Evolutionary conservation across 1,140 invertebrate species (phyloP), one percentile per base, ranked within the genome.

Genomic region (Subanguina moxae): DNA sequence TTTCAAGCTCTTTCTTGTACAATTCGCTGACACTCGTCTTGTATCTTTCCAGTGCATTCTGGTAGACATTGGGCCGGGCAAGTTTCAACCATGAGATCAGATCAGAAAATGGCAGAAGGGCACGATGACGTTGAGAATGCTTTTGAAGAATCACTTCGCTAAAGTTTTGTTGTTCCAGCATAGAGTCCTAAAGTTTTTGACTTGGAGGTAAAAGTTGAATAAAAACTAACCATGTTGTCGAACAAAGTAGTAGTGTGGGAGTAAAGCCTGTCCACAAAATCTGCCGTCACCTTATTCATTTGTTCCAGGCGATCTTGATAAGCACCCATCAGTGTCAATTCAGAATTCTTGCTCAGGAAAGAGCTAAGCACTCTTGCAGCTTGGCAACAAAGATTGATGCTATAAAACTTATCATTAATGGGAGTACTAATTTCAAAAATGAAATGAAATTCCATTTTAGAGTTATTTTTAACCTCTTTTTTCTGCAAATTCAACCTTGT

Each of bases 301-400:
- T 57, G 23, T 21, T 78, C 57, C 25, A 76, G n/a, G 32, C 69
- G 67, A n/a, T 72, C 56, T 57, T 73, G 48, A 38, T 77, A 76
- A 13, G 74, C 75, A 1, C 19, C 52, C 76, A 78, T 73, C 21
- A 25, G 32, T 28, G n/a, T 62, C 67, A 69, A 70, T 72, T 83
- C 82, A n/a, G n/a, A n/a, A n/a, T n/a, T n/a, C 45, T 88, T 88
- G 78, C 88, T 89, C 80, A 92, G 87, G 46, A 90, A 91, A 75
- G 87, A 86, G 67, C 91, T 88, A 65, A 94, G 83, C 19, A 89
- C 89, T 76, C 88, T 87, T 17, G 90, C 92, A 30, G 92, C 92
- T 56, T 86, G 84, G 42, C 90, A 88, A 48, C 92, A 90, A 27
- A 88, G 87, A 74, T 87, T 86, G 57, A 92, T 87, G 11, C 91